These are phyloP conservation scores for Pogonocherus hispidulus DNA, from an alignment of 2,888 invertebrate species.

Conservation along the genomic window DNA sequence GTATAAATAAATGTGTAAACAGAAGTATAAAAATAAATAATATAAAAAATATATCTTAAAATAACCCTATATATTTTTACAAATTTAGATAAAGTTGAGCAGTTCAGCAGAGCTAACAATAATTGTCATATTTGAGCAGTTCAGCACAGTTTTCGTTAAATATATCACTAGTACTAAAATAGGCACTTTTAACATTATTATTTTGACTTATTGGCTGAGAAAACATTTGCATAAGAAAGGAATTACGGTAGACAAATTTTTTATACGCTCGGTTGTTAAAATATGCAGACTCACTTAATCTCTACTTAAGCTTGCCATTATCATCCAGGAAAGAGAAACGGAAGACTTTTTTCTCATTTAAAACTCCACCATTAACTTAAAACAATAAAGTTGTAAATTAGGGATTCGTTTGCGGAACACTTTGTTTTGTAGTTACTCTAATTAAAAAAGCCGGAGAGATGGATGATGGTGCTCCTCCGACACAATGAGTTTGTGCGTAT, in stretches of 20 bases:
- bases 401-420: constrained; percentile 29
- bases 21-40: too few species aligned
- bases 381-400: constrained; percentile 37
- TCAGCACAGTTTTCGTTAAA: too few species aligned
- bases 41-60: too few species aligned
- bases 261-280: not conserved
- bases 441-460: constrained; percentile 40
- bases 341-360: not conserved
- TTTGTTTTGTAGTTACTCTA: constrained; percentile 40
- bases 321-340: not conserved
- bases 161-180: too few species aligned
- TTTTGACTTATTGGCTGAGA: too few species aligned
- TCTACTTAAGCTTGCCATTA: not conserved
- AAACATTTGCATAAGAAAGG: too few species aligned
- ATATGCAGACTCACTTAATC: constrained; percentile 1
- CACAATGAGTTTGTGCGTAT: constrained; percentile 39
- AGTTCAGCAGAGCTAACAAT: too few species aligned
- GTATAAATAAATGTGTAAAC: too few species aligned
- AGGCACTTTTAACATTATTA: too few species aligned
- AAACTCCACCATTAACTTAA: constrained; percentile 24
- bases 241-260: not conserved
- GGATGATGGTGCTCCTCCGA: constrained; percentile 22
- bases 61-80: too few species aligned
- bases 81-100: too few species aligned
- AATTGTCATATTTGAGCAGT: too few species aligned